Percentiles rank a stretch among this genome's conserved stretches.
These are phyloP conservation scores for Diarsia mendica DNA, from an alignment of 2,888 invertebrate species.

Conservation along the genomic window DNA sequence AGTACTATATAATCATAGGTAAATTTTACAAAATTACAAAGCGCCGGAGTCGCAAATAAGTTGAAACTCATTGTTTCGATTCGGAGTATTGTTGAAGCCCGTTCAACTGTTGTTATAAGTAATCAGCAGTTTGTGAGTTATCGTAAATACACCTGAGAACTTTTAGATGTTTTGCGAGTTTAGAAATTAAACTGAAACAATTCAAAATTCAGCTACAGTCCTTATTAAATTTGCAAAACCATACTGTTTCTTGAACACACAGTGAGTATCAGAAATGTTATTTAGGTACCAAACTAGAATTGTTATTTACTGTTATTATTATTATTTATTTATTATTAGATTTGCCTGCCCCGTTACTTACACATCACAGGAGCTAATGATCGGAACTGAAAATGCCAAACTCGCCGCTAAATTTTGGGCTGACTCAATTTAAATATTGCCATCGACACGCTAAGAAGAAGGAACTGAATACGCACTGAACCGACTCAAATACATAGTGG, in stretches of 20 bases:
- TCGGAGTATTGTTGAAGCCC: constrained; percentile 20
- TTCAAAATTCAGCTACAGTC: constrained; percentile 25
- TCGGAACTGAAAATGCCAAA: too few species aligned
- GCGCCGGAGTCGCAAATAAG: constrained; percentile 34
- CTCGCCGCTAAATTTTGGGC: too few species aligned
- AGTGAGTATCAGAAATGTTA: background rate
- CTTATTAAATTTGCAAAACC: constrained; percentile 1
- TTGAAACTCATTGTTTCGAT: constrained; percentile 34
- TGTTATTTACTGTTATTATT: too few species aligned
- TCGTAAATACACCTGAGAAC: constrained; percentile 34
- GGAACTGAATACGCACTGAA: background rate
- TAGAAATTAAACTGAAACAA: constrained; percentile 27
- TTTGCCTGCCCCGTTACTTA: too few species aligned
- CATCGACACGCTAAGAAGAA: too few species aligned
- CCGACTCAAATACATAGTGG: background rate
- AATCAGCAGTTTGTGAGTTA: constrained; percentile 44
- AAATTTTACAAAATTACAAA: constrained; percentile 21
- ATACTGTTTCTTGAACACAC: constrained; percentile 8
- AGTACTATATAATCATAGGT: constrained; percentile 1
- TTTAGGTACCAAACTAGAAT: background rate
- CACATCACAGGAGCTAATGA: too few species aligned
- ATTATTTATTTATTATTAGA: too few species aligned
- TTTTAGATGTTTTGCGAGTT: constrained; percentile 25
- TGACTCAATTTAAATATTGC: too few species aligned
- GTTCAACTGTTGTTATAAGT: constrained; percentile 18